phyloP scores from a whole-genome alignment of 1,140 invertebrate species.

The Bombus vancouverensis region DNA sequence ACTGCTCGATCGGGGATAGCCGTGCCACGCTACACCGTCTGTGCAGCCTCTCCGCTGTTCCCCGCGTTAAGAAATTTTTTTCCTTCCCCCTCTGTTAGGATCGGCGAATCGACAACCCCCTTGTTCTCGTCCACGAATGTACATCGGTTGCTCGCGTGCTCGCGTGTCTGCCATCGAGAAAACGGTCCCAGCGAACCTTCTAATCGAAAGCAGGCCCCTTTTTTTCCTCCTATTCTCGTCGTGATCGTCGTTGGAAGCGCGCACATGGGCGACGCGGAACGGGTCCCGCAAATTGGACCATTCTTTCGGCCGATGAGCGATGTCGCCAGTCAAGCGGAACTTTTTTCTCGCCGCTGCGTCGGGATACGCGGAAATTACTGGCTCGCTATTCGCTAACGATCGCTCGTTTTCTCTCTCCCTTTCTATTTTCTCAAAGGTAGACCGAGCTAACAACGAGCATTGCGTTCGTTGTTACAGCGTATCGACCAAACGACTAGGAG shows the following conservation, averaged over 20 bases:
- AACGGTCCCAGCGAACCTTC: not conserved
- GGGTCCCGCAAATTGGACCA: conserved; percentile 39
- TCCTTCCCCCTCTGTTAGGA: conserved; percentile 15
- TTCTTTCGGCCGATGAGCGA: conserved; percentile 28
- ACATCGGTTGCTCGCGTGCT: conserved; percentile 36
- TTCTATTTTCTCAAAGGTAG: too few species aligned
- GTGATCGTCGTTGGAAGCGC: not conserved
- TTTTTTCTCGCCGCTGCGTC: conserved; percentile 26
- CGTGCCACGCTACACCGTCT: not conserved
- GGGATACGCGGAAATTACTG: conserved; percentile 26
- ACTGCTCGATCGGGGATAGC: conserved; percentile 50
- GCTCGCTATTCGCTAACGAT: conserved; percentile 1
- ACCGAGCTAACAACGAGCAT: not conserved
- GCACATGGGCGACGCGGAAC: not conserved
- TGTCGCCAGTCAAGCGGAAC: not conserved
- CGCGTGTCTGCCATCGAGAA: conserved; percentile 32
- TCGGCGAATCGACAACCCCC: conserved; percentile 37
- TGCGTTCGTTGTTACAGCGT: not conserved
- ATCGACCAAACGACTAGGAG: conserved; percentile 21
- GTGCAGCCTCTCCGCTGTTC: not conserved
- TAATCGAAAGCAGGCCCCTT: not conserved
- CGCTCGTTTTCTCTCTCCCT: not conserved
- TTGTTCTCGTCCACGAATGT: conserved; percentile 5
- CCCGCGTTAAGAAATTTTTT: conserved; percentile 1
- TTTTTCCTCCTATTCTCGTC: not conserved